Evolutionary conservation across 1,140 invertebrate species (phyloP), one percentile per base, ranked within the genome.

Genomic region (Goniozus legneri): DNA sequence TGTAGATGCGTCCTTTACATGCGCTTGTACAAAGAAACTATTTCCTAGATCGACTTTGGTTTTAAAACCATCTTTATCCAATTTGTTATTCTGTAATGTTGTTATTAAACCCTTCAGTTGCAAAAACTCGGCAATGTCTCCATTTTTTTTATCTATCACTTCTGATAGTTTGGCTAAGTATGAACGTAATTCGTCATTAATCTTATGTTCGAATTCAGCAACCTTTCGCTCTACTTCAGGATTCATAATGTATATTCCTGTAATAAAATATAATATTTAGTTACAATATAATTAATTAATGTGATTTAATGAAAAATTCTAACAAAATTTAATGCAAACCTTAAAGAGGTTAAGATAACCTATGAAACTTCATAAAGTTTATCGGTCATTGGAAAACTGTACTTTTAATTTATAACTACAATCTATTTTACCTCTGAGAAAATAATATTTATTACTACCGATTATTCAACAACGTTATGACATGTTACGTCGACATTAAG

Each of bases 31-130:
- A 56, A 85, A 88, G 36, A 88, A 83, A 67, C 86, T 87, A 54
- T 85, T 85, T 14, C 89, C 88, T 21, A 90, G 60, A 62, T 91
- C 87, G 15, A 91, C 76, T 77, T 91, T 84, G 0, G 88, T 88
- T 65, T 91, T 91, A 24, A 89, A 82, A 10, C 84, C 84, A 36
- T 76, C 69, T 47, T 79, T 75, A 16, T 71, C 60, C 0, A 50
- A 44, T 0, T 47, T 44, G n/a, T 56, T 70, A 16, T 50, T 56
- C 42, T 71, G 64, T 2, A 75, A 50, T 0, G 71, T 67, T 4
- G 65, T 63, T 10, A 88, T 77, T 0, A 81, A 73, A 63, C 81
- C 79, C 65, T 85, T 86, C 27, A 91, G 69, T 60, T 90, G 86
- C 14, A 85, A 66, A 54, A 85, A 84, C 59, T 91, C 88, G n/a